These are phyloP conservation scores for Leptinotarsa juncta DNA, from an alignment of 2,888 invertebrate species.

Conservation along the genomic window DNA sequence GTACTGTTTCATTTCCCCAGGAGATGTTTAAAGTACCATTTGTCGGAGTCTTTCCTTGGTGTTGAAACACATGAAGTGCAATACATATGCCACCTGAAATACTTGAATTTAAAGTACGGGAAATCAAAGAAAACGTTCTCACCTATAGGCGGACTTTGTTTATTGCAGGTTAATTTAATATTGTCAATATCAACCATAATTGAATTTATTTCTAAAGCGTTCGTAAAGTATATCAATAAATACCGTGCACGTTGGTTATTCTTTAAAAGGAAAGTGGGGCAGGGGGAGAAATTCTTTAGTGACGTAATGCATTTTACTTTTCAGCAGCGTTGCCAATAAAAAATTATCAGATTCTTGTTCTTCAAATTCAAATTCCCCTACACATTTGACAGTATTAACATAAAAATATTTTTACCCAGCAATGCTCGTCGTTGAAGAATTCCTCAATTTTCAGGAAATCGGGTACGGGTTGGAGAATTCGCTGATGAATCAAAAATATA, in stretches of 20 bases:
- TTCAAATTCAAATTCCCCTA: too few species aligned
- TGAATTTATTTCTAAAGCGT: not conserved
- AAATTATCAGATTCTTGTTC: too few species aligned
- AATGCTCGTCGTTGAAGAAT: too few species aligned
- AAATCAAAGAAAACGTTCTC: constrained; percentile 20
- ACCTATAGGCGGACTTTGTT: constrained; percentile 50
- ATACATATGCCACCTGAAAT: constrained; percentile 10
- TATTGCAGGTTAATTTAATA: constrained; percentile 44
- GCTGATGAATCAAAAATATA: too few species aligned
- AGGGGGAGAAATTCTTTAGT: too few species aligned
- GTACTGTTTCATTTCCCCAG: constrained; percentile 72
- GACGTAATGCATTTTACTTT: too few species aligned
- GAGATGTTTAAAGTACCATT: constrained; percentile 66
- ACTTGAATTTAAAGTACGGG: not conserved
- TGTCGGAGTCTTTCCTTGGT: not conserved
- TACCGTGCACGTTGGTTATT: not conserved
- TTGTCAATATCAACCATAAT: not conserved
- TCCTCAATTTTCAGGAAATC: too few species aligned
- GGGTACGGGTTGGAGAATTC: too few species aligned
- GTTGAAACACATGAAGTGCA: not conserved
- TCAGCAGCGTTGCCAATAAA: too few species aligned
- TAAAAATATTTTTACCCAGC: too few species aligned
- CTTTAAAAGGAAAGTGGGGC: too few species aligned
- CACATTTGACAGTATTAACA: too few species aligned
- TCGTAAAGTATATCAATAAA: not conserved